Conservation (phyloP, 92 coral and sea anemone genomes). For the Porites rus region DNA sequence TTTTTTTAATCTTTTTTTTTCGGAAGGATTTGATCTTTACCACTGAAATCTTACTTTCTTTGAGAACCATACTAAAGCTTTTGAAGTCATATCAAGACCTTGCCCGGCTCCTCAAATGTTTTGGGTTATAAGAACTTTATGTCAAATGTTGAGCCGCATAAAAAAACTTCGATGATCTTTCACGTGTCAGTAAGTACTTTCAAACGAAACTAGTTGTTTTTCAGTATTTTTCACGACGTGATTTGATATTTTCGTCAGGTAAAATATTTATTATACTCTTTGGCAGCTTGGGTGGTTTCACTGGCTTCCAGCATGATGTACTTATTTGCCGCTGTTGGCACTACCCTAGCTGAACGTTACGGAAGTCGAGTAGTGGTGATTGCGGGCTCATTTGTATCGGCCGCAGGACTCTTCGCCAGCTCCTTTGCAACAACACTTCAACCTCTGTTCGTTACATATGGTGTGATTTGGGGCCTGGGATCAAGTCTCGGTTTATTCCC, state of each 20-base stretch:
- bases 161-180: too few species aligned
- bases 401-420: slow-evolving; percentile 56
- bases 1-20: too few species aligned
- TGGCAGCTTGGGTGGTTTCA: slow-evolving; percentile 83
- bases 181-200: too few species aligned
- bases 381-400: slow-evolving; percentile 65
- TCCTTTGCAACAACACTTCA: slow-evolving; percentile 63
- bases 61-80: too few species aligned
- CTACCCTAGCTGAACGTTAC: slow-evolving; percentile 62
- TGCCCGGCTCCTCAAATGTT: too few species aligned
- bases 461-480: slow-evolving; percentile 80
- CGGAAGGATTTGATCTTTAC: too few species aligned
- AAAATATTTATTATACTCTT: background rate
- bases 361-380: slow-evolving; percentile 79
- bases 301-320: slow-evolving; percentile 77
- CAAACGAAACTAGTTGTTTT: too few species aligned
- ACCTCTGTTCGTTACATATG: slow-evolving; percentile 70
- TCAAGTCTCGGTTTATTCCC: slow-evolving; percentile 77
- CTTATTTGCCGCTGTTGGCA: slow-evolving; percentile 77
- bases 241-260: background rate
- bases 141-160: too few species aligned
- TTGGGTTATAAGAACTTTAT: too few species aligned
- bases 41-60: too few species aligned
- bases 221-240: too few species aligned
- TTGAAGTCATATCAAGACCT: too few species aligned